Conservation (phyloP, 2,113 vertebrate species). For the Gopherus flavomarginatus region DNA sequence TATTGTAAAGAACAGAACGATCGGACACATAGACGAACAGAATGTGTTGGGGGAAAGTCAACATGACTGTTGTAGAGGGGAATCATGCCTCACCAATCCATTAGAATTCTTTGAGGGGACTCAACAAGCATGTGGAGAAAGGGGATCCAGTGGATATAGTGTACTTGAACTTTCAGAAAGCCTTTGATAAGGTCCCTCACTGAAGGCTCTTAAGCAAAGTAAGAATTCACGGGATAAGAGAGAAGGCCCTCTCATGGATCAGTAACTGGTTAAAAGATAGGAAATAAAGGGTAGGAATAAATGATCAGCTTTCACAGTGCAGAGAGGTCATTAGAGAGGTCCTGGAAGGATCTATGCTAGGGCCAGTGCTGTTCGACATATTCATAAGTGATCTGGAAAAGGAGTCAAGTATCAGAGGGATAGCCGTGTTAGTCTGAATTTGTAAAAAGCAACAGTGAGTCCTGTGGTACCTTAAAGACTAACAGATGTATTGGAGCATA, state of each 20-base stretch:
- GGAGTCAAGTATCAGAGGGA: neutral
- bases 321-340: neutral
- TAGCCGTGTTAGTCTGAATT: too few relatives aligned
- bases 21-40: neutral
- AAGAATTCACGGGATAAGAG: neutral
- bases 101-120: neutral
- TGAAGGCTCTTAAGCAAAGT: neutral
- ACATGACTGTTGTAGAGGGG: neutral
- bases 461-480: too few relatives aligned
- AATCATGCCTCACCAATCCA: neutral
- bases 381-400: neutral
- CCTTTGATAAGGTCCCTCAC: neutral
- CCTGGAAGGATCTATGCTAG: neutral
- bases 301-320: neutral
- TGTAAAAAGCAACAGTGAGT: too few relatives aligned
- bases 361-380: neutral
- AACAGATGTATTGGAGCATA: too few relatives aligned
- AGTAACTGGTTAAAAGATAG: neutral
- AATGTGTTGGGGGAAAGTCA: neutral
- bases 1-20: neutral
- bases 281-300: neutral
- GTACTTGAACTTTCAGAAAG: neutral
- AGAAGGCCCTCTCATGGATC: neutral
- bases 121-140: neutral
- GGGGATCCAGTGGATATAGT: neutral